phyloP scores from a whole-genome alignment of 2,113 vertebrate species.

The Lynx canadensis region DNA sequence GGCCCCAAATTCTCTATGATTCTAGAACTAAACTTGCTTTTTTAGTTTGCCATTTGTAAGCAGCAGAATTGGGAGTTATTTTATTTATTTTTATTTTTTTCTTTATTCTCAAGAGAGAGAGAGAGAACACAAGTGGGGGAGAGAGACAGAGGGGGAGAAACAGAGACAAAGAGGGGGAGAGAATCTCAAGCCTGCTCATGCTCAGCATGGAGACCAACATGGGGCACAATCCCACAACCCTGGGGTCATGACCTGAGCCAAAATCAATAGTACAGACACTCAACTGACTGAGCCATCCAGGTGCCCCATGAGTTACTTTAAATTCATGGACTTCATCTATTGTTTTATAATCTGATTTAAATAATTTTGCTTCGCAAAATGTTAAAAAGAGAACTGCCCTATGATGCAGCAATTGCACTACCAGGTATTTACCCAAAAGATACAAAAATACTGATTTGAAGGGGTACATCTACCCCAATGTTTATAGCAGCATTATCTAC shows the following conservation, averaged over 20 bases:
- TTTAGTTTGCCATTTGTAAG: not conserved
- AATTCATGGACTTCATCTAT: not conserved
- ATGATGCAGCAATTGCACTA: not conserved
- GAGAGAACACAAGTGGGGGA: too few relatives aligned
- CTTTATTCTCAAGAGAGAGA: too few relatives aligned
- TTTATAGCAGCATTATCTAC: not conserved
- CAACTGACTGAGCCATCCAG: too few relatives aligned
- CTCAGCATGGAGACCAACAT: too few relatives aligned
- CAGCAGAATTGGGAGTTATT: not conserved
- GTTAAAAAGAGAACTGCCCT: not conserved
- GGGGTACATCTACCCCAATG: not conserved
- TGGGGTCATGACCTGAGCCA: too few relatives aligned
- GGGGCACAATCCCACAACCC: too few relatives aligned
- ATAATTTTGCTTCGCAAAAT: not conserved
- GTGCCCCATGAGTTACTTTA: not conserved
- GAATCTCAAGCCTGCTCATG: too few relatives aligned
- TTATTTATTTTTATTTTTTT: not conserved
- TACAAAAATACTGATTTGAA: not conserved
- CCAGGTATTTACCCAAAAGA: not conserved
- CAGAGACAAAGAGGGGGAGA: too few relatives aligned
- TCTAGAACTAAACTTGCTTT: accelerated
- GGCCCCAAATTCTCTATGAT: not conserved
- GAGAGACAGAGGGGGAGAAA: too few relatives aligned
- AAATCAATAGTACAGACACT: too few relatives aligned
- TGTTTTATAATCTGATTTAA: not conserved